Conservation (phyloP, 2,113 vertebrate genomes). For the Mungos mungo region DNA sequence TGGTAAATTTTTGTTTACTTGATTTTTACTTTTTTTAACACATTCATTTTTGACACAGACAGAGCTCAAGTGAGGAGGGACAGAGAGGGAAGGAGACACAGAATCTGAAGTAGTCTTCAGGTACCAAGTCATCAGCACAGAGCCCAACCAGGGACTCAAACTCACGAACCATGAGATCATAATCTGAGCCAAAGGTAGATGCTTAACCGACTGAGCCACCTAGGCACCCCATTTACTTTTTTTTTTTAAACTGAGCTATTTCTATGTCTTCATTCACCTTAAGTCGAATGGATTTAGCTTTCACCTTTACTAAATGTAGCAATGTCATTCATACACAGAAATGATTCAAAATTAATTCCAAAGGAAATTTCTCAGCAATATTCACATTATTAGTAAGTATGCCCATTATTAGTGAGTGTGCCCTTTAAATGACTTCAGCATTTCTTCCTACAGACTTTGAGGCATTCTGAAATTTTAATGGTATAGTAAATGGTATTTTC, state of each 20-base stretch:
- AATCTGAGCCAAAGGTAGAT: too few relatives aligned
- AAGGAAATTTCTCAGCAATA: neutral
- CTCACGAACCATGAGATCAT: too few relatives aligned
- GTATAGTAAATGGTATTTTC: constrained; percentile 24
- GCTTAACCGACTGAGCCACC: too few relatives aligned
- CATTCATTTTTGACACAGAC: too few relatives aligned
- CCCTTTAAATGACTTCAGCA: constrained; percentile 11
- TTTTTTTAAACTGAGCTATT: neutral
- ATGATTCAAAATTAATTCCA: constrained; percentile 37
- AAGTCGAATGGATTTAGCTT: neutral
- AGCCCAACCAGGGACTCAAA: too few relatives aligned
- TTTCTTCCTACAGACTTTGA: constrained; percentile 26
- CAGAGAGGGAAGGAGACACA: too few relatives aligned
- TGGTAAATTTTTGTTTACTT: neutral
- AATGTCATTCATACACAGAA: neutral
- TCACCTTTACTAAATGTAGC: neutral
- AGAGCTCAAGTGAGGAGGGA: too few relatives aligned
- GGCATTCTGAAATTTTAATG: constrained; percentile 4
- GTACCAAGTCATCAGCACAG: too few relatives aligned
- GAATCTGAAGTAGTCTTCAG: too few relatives aligned
- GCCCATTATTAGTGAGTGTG: neutral
- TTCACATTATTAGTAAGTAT: neutral
- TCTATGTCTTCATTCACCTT: neutral
- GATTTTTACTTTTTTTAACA: neutral
- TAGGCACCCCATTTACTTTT: neutral